Base-by-base conservation (phyloP, 2,797 vertebrate genomes). In the Halcyon smyrnensis region DNA sequence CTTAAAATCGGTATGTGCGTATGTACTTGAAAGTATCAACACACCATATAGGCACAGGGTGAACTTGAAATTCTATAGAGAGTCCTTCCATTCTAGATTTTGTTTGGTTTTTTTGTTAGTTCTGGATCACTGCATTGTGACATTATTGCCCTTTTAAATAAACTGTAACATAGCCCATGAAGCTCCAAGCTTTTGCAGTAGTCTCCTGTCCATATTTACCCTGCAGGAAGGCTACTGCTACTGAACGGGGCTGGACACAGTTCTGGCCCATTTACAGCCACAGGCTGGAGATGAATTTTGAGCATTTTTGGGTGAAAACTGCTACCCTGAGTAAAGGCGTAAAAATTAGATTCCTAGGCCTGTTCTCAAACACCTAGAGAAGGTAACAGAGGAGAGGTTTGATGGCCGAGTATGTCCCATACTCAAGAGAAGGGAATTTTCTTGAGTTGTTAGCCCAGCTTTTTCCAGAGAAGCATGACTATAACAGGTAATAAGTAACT, bases 381-480 rank as follows among this genome's bases (percentile, higher is more conserved):
- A 48, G 18, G 60, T 43, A 39, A 50, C 15, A 30, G 59, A 60
- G 43, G 77, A 41, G 57, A 48, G 30, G 8, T 64, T 73, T 45
- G 27, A 41, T 51, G 34, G 81, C 54, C 57, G 71, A 54, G 13
- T 6, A 5, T 32, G 34, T 54, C 60, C 80, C 68, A 53, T 65
- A 11, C 20, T 30, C 19, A 14, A 15, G 64, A 43, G 41, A 83
- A 63, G 68, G 68, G 67, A 84, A 79, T 70, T 89, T 71, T 92
- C 41, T 67, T 41, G 48, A 68, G 51, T 70, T 50, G 23, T 51
- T 70, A 19, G 57, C 64, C 39, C 64, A 69, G 57, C 64, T 70
- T 74, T 80, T 93, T 93, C 64, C 65, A 50, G 78, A 90, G 89
- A 84, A 95, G 46, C 13, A 18, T 39, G 68, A 71, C 56, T 84